These are phyloP conservation scores for Steinernema khuongi DNA, from an alignment of 1,140 invertebrate species.

Conservation along the genomic window DNA sequence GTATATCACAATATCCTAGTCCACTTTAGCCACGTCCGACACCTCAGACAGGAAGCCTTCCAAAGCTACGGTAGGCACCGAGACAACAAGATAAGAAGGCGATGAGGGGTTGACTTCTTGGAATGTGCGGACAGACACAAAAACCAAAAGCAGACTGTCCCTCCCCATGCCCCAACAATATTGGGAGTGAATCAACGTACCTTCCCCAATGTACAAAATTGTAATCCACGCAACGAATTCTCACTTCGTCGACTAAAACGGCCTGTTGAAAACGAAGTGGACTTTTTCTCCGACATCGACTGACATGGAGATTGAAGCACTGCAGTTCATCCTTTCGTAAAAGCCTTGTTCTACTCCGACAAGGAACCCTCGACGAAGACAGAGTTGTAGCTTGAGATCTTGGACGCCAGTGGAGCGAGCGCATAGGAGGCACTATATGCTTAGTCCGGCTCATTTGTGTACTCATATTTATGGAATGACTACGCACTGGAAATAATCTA, in stretches of 20 bases:
- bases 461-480: no score
- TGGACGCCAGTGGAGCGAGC: not conserved
- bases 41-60: not conserved
- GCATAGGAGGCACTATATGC: not conserved
- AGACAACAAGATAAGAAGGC: no score
- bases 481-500: no score
- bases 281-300: not conserved
- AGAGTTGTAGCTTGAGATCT: not conserved
- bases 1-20: not conserved
- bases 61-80: no score
- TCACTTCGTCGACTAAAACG: not conserved
- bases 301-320: not conserved
- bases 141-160: not conserved
- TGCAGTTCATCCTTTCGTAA: not conserved
- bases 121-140: no score
- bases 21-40: not conserved
- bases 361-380: not conserved
- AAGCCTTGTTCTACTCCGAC: not conserved
- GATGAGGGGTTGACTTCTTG: no score
- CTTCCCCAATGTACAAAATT: not conserved
- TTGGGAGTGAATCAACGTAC: not conserved
- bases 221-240: not conserved
- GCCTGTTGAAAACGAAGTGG: not conserved
- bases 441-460: slow-evolving; percentile 9
- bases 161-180: not conserved